phyloP scores from a whole-genome alignment of 2,888 invertebrate genomes.

The Brachyopa scutellaris region DNA sequence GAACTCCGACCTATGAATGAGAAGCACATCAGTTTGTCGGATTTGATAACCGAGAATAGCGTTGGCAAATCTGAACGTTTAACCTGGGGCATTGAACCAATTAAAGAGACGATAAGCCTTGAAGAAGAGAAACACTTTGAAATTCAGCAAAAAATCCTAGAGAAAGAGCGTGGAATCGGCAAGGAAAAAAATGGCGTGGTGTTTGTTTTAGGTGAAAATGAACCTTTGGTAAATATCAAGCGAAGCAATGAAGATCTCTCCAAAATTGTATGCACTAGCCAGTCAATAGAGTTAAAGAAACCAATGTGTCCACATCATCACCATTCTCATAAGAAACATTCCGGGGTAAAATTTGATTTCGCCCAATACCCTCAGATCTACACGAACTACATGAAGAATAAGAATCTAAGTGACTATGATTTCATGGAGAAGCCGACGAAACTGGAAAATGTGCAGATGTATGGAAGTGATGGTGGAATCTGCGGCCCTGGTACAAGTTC shows the following conservation, averaged over 20 bases:
- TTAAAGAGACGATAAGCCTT: constrained; percentile 79
- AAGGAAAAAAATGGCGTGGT: constrained; percentile 82
- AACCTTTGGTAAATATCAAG: constrained; percentile 86
- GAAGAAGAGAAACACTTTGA: constrained; percentile 77
- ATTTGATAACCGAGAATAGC: constrained; percentile 81
- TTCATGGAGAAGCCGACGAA: constrained; percentile 77
- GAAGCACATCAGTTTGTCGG: constrained; percentile 79
- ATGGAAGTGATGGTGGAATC: constrained; percentile 11
- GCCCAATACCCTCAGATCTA: constrained; percentile 89
- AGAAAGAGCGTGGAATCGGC: constrained; percentile 38
- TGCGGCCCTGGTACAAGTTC: constrained; percentile 47
- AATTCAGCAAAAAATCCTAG: constrained; percentile 39
- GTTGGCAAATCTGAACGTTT: constrained; percentile 80
- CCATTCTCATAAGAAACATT: constrained; percentile 84
- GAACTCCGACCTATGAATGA: constrained; percentile 71
- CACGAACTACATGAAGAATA: constrained; percentile 89
- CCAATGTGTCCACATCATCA: constrained; percentile 78
- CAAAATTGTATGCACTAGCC: constrained; percentile 19
- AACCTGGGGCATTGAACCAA: constrained; percentile 81
- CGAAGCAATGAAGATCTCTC: constrained; percentile 81
- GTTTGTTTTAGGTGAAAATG: constrained; percentile 88
- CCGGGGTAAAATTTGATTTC: constrained; percentile 89
- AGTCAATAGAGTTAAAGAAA: constrained; percentile 36
- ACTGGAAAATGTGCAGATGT: constrained; percentile 74
- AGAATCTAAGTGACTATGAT: constrained; percentile 84